Base-by-base conservation (phyloP, 2,888 invertebrate species). In the Ferrisia virgata region DNA sequence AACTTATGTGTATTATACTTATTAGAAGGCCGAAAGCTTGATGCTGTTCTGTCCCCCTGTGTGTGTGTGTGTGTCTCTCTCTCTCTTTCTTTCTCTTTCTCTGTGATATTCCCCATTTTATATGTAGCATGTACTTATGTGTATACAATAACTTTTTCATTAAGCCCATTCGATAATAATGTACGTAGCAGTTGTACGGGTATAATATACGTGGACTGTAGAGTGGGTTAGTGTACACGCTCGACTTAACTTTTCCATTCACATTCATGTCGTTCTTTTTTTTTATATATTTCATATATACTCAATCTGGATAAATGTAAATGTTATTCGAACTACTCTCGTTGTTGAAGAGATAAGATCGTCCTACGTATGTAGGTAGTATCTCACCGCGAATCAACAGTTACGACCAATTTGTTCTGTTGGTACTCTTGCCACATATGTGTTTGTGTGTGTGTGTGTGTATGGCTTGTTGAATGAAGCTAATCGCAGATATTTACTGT, bases 311-410 rank as follows among this genome's bases (percentile, higher is more conserved):
- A 72, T 36, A 33, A 72, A 72, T 36, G 72, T 72, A 72, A 72
- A 72, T 72, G 72, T 72, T 72, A 72, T 72, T 72, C 72, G n/a
- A 33, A 36, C n/a, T n/a, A n/a, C n/a, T n/a, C n/a, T 72, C n/a
- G 33, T 72, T 22, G 47, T 40, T 9, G 4, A 47, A 1, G 72
- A 22, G 72, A 72, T 72, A 72, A 72, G 3, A 72, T 72, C 33
- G 25, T 11, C n/a, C n/a, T n/a, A n/a, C 58, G 22, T 8, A 2
- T 58, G 58, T 5, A 6, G 4, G 4, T 18, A 3, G 13, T 15
- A 47, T 18, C 18, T 3, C 43, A 47, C n/a, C 58, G 36, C 33
- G 36, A 33, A 72, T 72, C 72, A 72, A 72, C 72, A 72, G 72
- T 72, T 72, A 72, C 28, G 53, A 53, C 53, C 53, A 53, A 53